A percentile compares a stretch with the other conserved stretches of the same genome.
phyloP scores from a whole-genome alignment of 1,140 invertebrate genomes.

The Grapholita molesta region DNA sequence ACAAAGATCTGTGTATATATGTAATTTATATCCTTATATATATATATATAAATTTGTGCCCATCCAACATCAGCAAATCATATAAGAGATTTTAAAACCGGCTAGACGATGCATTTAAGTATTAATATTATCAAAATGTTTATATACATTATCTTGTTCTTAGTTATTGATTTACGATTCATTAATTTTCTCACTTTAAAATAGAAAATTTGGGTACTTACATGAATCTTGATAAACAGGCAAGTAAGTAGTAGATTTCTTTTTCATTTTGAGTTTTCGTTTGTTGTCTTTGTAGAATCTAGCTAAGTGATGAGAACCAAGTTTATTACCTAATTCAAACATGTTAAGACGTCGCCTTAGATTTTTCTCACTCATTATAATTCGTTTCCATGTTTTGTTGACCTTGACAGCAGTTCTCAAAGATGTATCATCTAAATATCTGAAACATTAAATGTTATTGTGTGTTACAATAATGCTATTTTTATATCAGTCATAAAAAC shows the following conservation, averaged over 20 bases:
- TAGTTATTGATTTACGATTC: too few relatives aligned
- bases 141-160: too few relatives aligned
- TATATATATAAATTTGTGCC: too few relatives aligned
- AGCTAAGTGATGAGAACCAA: conserved; percentile 45
- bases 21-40: too few relatives aligned
- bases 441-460: conserved; percentile 27
- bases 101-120: too few relatives aligned
- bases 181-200: too few relatives aligned
- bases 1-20: too few relatives aligned
- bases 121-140: too few relatives aligned
- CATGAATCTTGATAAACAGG: conserved; percentile 31
- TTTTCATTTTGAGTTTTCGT: conserved; percentile 35
- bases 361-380: conserved; percentile 46
- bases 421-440: conserved; percentile 48
- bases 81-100: too few relatives aligned
- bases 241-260: conserved; percentile 40
- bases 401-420: conserved; percentile 35
- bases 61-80: too few relatives aligned
- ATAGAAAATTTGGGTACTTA: conserved; percentile 20
- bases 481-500: neutral
- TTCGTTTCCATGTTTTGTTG: conserved; percentile 43
- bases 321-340: conserved; percentile 44
- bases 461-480: too few relatives aligned
- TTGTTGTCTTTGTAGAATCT: conserved; percentile 46
- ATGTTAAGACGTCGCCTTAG: conserved; percentile 45